Conservation (phyloP, 1,140 invertebrate species). For the Phymastichus coffea region DNA sequence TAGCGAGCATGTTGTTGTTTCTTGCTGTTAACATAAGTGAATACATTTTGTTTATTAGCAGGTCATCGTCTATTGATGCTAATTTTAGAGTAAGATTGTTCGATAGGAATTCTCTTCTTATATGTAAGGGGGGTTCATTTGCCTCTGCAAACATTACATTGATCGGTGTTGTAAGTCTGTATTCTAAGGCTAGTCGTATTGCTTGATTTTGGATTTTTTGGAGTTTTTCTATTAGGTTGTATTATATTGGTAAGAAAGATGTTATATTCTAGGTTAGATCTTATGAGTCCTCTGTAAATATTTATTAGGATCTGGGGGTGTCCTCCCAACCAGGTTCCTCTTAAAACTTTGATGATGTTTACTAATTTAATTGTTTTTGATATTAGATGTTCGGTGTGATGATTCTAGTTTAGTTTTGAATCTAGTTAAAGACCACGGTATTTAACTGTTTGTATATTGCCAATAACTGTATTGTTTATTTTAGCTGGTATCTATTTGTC, state of each 20-base stretch:
- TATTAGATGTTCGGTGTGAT: slow-evolving; percentile 12
- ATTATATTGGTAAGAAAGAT: background rate
- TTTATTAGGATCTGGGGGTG: slow-evolving; percentile 18
- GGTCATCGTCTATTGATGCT: background rate
- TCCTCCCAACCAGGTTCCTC: slow-evolving; percentile 25
- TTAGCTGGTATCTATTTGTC: background rate
- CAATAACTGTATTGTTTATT: background rate
- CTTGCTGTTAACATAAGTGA: background rate
- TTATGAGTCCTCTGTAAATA: slow-evolving; percentile 25
- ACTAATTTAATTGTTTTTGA: slow-evolving; percentile 7
- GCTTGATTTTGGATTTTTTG: slow-evolving; percentile 8
- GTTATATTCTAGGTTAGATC: slow-evolving; percentile 21
- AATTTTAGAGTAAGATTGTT: slow-evolving; percentile 1
- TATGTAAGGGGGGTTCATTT: background rate
- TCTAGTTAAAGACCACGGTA: slow-evolving; percentile 23
- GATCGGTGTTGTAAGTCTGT: slow-evolving; percentile 10
- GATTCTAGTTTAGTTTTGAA: slow-evolving; percentile 24
- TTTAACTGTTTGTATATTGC: background rate
- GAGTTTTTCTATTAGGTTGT: background rate
- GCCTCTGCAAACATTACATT: slow-evolving; percentile 15
- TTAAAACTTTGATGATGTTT: slow-evolving; percentile 16
- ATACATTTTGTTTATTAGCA: background rate
- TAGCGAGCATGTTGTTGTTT: background rate
- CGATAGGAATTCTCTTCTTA: background rate
- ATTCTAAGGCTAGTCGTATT: slow-evolving; percentile 12